phyloP scores from a whole-genome alignment of 2,113 vertebrate genomes.

The Nothobranchius furzeri region DNA sequence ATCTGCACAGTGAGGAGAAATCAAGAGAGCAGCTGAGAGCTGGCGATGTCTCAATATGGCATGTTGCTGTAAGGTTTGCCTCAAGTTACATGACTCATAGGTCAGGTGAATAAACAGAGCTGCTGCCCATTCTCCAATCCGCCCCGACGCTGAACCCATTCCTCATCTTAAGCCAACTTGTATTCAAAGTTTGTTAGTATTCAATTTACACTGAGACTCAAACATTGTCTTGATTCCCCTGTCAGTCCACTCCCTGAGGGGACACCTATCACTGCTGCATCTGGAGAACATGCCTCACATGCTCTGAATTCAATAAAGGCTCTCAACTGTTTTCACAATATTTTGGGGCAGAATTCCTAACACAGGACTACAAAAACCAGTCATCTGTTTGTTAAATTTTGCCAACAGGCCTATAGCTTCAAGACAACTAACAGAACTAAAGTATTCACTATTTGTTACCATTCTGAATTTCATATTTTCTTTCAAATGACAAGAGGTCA shows the following conservation, averaged over 20 bases:
- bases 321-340: slow-evolving; percentile 55
- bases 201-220: slow-evolving; percentile 29
- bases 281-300: slow-evolving; percentile 64
- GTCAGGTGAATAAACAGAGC: slow-evolving; percentile 53
- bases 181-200: slow-evolving; percentile 15
- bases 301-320: slow-evolving; percentile 56
- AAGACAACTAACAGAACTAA: slow-evolving; percentile 20
- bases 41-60: slow-evolving; percentile 58
- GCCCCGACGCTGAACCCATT: slow-evolving; percentile 45
- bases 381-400: slow-evolving; percentile 35
- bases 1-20: slow-evolving; percentile 42
- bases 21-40: slow-evolving; percentile 44
- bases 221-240: slow-evolving; percentile 23
- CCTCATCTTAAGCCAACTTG: slow-evolving; percentile 20
- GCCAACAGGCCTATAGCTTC: slow-evolving; percentile 12
- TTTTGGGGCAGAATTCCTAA: slow-evolving; percentile 47
- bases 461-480: background rate
- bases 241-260: slow-evolving; percentile 3
- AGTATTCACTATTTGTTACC: slow-evolving; percentile 10
- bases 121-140: slow-evolving; percentile 16
- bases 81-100: slow-evolving; percentile 55
- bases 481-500: too few relatives aligned
- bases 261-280: slow-evolving; percentile 22
- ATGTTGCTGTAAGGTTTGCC: slow-evolving; percentile 53
- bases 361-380: slow-evolving; percentile 25